A percentile compares a stretch with the other conserved stretches of the same genome.
phyloP scores from a whole-genome alignment of 2,113 vertebrate species.

The Channa maculata region DNA sequence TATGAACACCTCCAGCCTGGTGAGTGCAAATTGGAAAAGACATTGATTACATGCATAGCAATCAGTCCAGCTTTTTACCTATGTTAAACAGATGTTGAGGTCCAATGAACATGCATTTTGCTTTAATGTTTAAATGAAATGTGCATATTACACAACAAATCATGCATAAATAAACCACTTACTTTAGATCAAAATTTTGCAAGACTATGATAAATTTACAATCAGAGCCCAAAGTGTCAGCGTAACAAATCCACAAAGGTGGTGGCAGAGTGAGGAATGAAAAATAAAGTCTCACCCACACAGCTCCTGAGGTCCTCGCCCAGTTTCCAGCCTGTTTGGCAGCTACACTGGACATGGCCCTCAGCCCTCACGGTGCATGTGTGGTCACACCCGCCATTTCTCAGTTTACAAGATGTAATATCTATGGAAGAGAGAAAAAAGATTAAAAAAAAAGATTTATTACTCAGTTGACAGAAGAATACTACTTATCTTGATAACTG shows the following conservation, averaged over 20 bases:
- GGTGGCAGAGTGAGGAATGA: not conserved
- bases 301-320: constrained; percentile 74
- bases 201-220: too few species aligned
- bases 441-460: not conserved
- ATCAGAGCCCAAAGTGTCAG: not conserved
- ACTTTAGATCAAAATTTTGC: not conserved
- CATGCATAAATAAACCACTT: not conserved
- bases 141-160: too few species aligned
- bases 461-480: too few species aligned
- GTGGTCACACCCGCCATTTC: constrained; percentile 85
- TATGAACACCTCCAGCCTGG: too few species aligned
- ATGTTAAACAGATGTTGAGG: too few species aligned
- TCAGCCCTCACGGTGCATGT: constrained; percentile 69
- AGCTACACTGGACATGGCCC: constrained; percentile 78
- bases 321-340: constrained; percentile 80
- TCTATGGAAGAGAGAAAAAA: constrained; percentile 55
- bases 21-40: too few species aligned
- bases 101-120: too few species aligned
- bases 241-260: not conserved
- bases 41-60: too few species aligned
- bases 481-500: too few species aligned
- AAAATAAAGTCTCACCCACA: constrained; percentile 66
- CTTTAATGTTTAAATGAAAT: not conserved
- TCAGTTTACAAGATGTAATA: constrained; percentile 79
- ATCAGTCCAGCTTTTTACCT: too few species aligned